Evolutionary conservation across 2,888 invertebrate species (phyloP), one percentile per base, ranked within the genome.

Genomic region (Diaphora mendica): DNA sequence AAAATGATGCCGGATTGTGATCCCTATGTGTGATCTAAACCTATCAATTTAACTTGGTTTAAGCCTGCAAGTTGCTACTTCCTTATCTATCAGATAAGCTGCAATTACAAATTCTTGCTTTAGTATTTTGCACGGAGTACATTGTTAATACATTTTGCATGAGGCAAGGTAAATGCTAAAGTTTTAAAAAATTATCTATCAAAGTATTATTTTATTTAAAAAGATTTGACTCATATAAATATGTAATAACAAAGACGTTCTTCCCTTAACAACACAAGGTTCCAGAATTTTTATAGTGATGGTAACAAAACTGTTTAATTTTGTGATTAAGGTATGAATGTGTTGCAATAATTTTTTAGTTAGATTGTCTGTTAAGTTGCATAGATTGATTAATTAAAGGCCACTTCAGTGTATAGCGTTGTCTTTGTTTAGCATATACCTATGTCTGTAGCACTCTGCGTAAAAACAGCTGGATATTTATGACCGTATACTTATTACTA

Each of bases 401-500:
- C 26, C 26, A 26, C 30, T 44, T 30, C 2, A 44, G 0, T 44
- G 20, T 5, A 30, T 67, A 48, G 67, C 8, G 30, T 7, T 48
- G 30, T 33, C 33, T 48, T 30, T 23, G 44, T 67, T 67, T 13
- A 11, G 2, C 30, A 5, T 66, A 3, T 67, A n/a, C n/a, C n/a
- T n/a, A 68, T n/a, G 33, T 67, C 42, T n/a, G 35, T 15, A 15
- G 33, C 30, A 39, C 68, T 55, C 26, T n/a, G 17, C 35, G 35
- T 51, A 48, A 42, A 30, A 42, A 65, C 35, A 48, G 55, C 68
- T 64, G 62, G 62, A 62, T 62, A 62, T 64, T 64, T 55, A 66
- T 64, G 35, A 59, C 55, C n/a, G 4, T 62, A 72, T 39, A 65
- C 65, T 69, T 72, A 76, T 71, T 78, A 68, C 42, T 78, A 66